Conservation (phyloP, 2,113 vertebrate species). For the Aptenodytes patagonicus region DNA sequence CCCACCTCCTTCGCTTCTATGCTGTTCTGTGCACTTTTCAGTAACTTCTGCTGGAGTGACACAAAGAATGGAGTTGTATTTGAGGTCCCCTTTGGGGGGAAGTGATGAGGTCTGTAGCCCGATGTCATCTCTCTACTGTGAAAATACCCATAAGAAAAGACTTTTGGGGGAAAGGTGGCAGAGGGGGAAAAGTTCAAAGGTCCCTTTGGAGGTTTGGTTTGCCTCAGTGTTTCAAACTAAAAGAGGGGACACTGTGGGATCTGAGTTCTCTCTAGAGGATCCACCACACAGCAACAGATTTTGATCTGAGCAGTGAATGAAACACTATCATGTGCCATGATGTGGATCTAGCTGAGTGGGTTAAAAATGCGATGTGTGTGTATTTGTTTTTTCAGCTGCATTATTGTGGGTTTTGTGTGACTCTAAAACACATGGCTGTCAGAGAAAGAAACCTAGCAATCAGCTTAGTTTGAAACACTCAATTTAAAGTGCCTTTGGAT, state of each 20-base stretch:
- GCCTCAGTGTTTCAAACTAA: background rate
- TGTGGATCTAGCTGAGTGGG: background rate
- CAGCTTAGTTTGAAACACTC: background rate
- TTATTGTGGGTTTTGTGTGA: background rate
- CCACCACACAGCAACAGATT: background rate
- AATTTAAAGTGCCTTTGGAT: background rate
- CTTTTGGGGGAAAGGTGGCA: background rate
- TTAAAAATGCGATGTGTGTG: background rate
- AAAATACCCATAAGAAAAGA: background rate
- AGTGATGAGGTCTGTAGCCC: background rate
- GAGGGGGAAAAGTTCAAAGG: accelerated
- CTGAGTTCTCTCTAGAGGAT: background rate
- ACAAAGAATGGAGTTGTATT: background rate
- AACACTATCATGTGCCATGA: accelerated
- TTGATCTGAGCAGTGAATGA: background rate
- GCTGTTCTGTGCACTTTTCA: background rate
- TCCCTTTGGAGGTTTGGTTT: background rate
- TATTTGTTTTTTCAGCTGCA: background rate
- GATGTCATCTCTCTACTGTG: background rate
- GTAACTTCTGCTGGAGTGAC: background rate
- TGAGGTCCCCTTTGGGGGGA: background rate
- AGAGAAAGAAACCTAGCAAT: background rate
- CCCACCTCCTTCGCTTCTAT: background rate
- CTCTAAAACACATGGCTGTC: background rate
- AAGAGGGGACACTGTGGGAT: background rate